phyloP scores from a whole-genome alignment of 2,888 invertebrate species.

The Ichneumon xanthorius region DNA sequence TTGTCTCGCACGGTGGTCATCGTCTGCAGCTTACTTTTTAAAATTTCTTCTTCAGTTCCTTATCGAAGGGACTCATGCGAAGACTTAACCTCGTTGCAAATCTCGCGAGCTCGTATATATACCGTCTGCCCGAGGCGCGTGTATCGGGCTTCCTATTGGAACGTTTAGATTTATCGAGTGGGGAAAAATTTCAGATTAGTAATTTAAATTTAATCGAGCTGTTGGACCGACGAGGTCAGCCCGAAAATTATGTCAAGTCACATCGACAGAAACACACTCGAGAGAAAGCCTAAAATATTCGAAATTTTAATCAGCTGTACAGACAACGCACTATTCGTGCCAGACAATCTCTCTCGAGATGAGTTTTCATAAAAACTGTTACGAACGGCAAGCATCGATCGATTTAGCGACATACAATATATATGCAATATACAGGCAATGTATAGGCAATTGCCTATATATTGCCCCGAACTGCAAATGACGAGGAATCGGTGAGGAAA shows the following conservation, averaged over 20 bases:
- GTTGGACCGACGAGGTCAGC: not conserved
- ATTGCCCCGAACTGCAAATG: too few relatives aligned
- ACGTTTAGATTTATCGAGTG: too few relatives aligned
- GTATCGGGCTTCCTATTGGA: too few relatives aligned
- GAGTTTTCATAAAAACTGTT: not conserved
- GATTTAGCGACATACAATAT: too few relatives aligned
- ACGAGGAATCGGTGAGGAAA: too few relatives aligned
- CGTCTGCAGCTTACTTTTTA: not conserved
- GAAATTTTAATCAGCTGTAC: not conserved
- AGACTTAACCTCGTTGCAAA: not conserved
- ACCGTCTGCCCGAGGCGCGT: too few relatives aligned
- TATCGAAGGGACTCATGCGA: not conserved
- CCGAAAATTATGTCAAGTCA: not conserved
- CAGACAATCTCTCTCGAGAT: not conserved
- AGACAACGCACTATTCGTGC: not conserved
- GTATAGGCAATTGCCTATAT: too few relatives aligned
- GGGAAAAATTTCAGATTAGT: too few relatives aligned
- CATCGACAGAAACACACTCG: not conserved
- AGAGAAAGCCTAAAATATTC: not conserved
- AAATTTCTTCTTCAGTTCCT: not conserved
- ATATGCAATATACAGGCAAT: too few relatives aligned
- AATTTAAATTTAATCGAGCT: not conserved
- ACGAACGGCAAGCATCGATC: not conserved
- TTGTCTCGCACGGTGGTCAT: slow-evolving; percentile 12
- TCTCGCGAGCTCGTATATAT: too few relatives aligned